Percentiles rank a stretch among this genome's conserved stretches.
Evolutionary conservation across 2,888 invertebrate species (phyloP).

Genomic region (Lasius fuliginosus): DNA sequence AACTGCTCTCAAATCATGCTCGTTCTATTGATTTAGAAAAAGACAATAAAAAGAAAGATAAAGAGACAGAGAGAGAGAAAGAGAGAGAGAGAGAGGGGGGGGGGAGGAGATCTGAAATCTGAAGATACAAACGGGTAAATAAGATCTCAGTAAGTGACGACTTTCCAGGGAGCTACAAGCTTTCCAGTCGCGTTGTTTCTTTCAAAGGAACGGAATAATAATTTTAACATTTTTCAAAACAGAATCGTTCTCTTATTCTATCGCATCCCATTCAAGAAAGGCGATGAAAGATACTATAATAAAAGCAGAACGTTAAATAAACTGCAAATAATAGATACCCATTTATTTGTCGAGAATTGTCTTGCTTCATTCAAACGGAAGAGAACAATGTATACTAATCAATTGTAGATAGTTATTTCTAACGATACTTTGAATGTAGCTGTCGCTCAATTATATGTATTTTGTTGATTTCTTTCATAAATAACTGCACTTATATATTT

Average conservation of each 20-base stretch:
- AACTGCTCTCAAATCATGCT: constrained; percentile 48
- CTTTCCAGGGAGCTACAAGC: constrained; percentile 25
- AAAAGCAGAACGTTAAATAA: constrained; percentile 31
- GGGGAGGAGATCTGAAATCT: constrained; percentile 6
- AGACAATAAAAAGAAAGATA: neutral
- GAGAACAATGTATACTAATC: constrained; percentile 24
- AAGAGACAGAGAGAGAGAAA: neutral
- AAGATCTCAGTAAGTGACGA: constrained; percentile 35
- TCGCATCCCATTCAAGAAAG: constrained; percentile 10
- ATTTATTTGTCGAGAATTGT: constrained; percentile 20
- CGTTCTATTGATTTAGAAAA: constrained; percentile 49
- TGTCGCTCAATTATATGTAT: constrained; percentile 30
- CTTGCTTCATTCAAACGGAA: constrained; percentile 19
- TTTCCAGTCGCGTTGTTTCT: constrained; percentile 43
- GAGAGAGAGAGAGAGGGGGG: neutral
- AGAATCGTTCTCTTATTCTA: constrained; percentile 43
- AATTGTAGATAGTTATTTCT: constrained; percentile 34
- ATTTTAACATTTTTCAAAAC: constrained; percentile 54
- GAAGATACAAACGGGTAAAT: constrained; percentile 50
- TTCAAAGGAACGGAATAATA: constrained; percentile 36
- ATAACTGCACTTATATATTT: neutral
- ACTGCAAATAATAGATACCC: constrained; percentile 34
- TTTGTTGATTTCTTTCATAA: constrained; percentile 28
- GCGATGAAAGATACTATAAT: constrained; percentile 42
- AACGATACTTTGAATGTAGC: constrained; percentile 27